phyloP scores from a whole-genome alignment of 2,888 invertebrate species.

The Sinelater perroti region DNA sequence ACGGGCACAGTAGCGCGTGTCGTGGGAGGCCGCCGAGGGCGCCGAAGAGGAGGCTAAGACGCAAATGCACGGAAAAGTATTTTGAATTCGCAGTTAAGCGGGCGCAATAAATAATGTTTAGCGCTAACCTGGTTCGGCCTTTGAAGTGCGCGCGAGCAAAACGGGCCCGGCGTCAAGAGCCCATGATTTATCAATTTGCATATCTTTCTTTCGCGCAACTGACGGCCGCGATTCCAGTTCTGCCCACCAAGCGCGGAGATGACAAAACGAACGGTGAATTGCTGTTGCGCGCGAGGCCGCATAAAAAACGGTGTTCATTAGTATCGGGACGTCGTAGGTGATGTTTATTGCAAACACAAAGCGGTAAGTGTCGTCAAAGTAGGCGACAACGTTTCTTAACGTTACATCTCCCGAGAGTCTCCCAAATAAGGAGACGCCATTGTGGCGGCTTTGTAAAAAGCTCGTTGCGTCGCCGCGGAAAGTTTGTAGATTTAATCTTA shows the following conservation, averaged over 20 bases:
- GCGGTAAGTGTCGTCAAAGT: conserved; percentile 18
- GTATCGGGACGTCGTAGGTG: conserved; percentile 4
- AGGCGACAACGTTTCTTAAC: conserved; percentile 30
- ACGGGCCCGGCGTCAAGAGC: not conserved
- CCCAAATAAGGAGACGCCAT: conserved; percentile 24
- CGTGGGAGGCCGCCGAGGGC: no score
- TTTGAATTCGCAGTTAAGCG: not conserved
- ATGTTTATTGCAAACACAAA: conserved; percentile 17
- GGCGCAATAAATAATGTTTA: conserved; percentile 11
- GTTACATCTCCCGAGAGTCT: conserved; percentile 8
- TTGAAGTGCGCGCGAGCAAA: conserved; percentile 1
- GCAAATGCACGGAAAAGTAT: no score
- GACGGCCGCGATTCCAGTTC: not conserved
- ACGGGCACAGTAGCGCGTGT: no score
- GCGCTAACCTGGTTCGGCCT: not conserved
- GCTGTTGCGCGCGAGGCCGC: not conserved
- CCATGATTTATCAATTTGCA: conserved; percentile 2
- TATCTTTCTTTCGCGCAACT: not conserved
- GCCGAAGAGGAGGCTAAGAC: no score
- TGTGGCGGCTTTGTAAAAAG: conserved; percentile 24
- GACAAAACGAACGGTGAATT: conserved; percentile 8
- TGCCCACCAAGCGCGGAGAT: not conserved
- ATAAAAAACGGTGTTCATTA: conserved; percentile 20
- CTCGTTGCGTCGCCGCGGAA: conserved; percentile 17
- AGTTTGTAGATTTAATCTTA: conserved; percentile 28